Evolutionary conservation across 2,888 invertebrate species (phyloP).

Genomic region (Siphonodentalium dalli): DNA sequence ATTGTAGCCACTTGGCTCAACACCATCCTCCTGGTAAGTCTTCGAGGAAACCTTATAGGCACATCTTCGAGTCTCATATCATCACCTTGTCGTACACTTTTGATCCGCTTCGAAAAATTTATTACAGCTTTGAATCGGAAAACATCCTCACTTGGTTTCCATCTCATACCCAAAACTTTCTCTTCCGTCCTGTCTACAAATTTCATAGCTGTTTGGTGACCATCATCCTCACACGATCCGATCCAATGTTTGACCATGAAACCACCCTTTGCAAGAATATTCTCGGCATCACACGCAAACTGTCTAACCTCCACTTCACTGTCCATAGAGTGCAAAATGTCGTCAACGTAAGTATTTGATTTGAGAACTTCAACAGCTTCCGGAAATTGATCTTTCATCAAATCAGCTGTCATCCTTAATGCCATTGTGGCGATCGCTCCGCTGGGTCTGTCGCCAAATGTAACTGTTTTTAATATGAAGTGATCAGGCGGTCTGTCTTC

Average conservation of each 20-base stretch:
- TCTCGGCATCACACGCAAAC: not conserved
- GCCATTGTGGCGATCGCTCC: slow-evolving; percentile 2
- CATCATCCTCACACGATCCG: not conserved
- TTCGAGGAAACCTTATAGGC: not conserved
- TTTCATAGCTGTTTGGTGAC: not conserved
- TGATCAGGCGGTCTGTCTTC: too few relatives aligned
- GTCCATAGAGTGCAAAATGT: too few relatives aligned
- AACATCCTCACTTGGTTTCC: slow-evolving; percentile 1
- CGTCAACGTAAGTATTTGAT: too few relatives aligned
- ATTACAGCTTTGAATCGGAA: slow-evolving; percentile 1
- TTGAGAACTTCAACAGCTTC: too few relatives aligned
- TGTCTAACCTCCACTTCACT: not conserved
- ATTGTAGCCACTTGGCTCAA: slow-evolving; percentile 2
- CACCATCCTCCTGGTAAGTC: slow-evolving; percentile 2
- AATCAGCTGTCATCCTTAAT: too few relatives aligned
- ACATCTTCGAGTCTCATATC: not conserved
- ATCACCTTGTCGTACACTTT: not conserved
- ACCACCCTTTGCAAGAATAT: not conserved
- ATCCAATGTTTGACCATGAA: slow-evolving; percentile 2
- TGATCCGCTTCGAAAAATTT: not conserved
- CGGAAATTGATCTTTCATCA: too few relatives aligned
- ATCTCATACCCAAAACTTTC: not conserved
- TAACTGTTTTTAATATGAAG: too few relatives aligned
- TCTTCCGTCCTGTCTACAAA: not conserved
- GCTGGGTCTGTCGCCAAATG: slow-evolving; percentile 8